Base-by-base conservation (phyloP, 2,888 invertebrate species). In the Invenusta paracnida region DNA sequence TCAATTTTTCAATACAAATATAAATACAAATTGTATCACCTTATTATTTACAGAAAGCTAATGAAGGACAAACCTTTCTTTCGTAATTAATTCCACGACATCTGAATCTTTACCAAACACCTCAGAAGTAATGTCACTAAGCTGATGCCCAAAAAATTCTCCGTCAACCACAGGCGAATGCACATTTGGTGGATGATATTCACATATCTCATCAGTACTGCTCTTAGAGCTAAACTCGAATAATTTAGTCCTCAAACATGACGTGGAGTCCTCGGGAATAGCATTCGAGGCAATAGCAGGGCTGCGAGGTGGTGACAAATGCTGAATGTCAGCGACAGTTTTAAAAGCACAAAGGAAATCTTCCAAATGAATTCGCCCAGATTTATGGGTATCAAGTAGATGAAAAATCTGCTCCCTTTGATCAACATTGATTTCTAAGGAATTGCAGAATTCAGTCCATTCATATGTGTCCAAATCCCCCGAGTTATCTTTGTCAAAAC, bases 1-100 rank as follows among this genome's bases (percentile, higher is more conserved):
- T n/a, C n/a, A n/a, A n/a, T n/a, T n/a, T n/a, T n/a, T n/a, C n/a
- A n/a, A n/a, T n/a, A n/a, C n/a, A n/a, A n/a, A n/a, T n/a, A n/a
- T n/a, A n/a, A n/a, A n/a, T n/a, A n/a, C n/a, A n/a, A n/a, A n/a
- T n/a, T n/a, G n/a, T n/a, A n/a, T n/a, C n/a, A n/a, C n/a, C n/a
- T n/a, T n/a, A n/a, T n/a, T n/a, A n/a, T n/a, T n/a, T n/a, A n/a
- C n/a, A n/a, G n/a, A n/a, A n/a, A n/a, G n/a, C n/a, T n/a, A n/a
- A n/a, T n/a, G n/a, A n/a, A n/a, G n/a, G n/a, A 73, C 73, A 13
- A 73, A 73, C 73, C 73, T 73, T 73, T 73, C 73, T 23, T 73
- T 73, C 23, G 73, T 73, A 73, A 73, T 73, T 73, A 73, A 73
- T 23, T 73, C 73, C 2, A 73, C 73, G 23, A 73, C 73, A 73